These are phyloP conservation scores for Ellobium chinense DNA, from an alignment of 2,888 invertebrate species.

Conservation along the genomic window DNA sequence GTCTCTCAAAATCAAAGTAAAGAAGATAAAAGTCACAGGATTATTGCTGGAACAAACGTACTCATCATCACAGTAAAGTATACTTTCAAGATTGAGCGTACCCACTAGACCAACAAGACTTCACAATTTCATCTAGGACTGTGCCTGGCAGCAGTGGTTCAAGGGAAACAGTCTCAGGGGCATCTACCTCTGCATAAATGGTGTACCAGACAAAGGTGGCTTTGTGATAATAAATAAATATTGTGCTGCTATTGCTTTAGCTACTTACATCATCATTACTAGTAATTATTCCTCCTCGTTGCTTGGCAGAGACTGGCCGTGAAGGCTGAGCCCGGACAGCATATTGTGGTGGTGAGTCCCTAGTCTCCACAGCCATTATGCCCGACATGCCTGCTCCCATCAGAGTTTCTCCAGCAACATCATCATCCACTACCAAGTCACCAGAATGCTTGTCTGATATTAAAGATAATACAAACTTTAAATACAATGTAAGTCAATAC, in stretches of 20 bases:
- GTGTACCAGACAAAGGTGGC: neutral
- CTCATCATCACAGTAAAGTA: too few relatives aligned
- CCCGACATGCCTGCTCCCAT: slow-evolving; percentile 70
- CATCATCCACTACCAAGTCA: slow-evolving; percentile 73
- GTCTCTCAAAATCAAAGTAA: too few relatives aligned
- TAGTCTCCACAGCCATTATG: slow-evolving; percentile 52
- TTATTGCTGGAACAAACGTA: too few relatives aligned
- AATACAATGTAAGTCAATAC: too few relatives aligned
- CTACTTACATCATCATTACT: slow-evolving; percentile 64
- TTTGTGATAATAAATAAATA: neutral
- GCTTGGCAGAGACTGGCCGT: slow-evolving; percentile 60
- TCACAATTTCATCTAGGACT: too few relatives aligned
- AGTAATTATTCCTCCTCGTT: slow-evolving; percentile 62
- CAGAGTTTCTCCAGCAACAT: slow-evolving; percentile 70
- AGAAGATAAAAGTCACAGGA: too few relatives aligned
- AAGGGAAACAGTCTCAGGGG: too few relatives aligned
- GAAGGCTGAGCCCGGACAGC: slow-evolving; percentile 47
- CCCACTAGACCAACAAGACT: too few relatives aligned
- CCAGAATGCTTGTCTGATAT: neutral
- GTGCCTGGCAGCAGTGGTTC: too few relatives aligned
- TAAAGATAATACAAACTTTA: neutral
- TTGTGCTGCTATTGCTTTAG: too few relatives aligned
- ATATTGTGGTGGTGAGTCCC: slow-evolving; percentile 51
- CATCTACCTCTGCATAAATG: neutral
- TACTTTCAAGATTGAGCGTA: too few relatives aligned